A percentile compares a stretch with the other conserved stretches of the same genome.
These are phyloP conservation scores for Heliangelus exortis DNA, from an alignment of 2,797 vertebrate genomes.

Conservation along the genomic window DNA sequence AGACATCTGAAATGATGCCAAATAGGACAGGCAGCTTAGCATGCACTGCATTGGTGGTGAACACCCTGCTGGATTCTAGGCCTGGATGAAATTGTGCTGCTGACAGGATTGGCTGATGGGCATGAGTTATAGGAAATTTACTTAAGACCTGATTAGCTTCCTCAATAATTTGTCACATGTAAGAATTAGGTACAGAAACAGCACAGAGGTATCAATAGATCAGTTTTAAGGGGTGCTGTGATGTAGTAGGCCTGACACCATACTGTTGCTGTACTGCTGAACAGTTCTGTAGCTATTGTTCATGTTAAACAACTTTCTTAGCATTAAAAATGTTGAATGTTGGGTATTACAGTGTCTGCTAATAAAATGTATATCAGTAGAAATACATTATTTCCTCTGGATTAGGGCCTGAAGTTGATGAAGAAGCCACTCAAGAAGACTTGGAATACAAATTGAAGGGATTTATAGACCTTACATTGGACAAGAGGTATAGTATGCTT, in stretches of 20 bases:
- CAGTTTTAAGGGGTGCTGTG: not conserved
- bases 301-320: not conserved
- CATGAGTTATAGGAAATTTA: not conserved
- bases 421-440: conserved; percentile 92
- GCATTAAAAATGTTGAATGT: not conserved
- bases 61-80: rapidly evolving
- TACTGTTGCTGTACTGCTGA: not conserved
- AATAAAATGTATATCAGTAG: not conserved
- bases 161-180: rapidly evolving
- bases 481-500: conserved; percentile 88
- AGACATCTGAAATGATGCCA: not conserved
- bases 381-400: conserved; percentile 5
- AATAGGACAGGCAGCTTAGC: not conserved
- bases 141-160: rapidly evolving
- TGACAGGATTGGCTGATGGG: not conserved
- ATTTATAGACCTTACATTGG: conserved; percentile 94
- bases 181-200: not conserved
- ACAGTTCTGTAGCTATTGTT: not conserved
- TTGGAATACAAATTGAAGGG: conserved; percentile 96
- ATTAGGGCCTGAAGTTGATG: conserved; percentile 88
- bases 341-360: not conserved
- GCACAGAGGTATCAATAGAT: not conserved
- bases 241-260: not conserved
- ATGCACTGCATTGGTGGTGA: not conserved
- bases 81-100: not conserved